Evolutionary conservation across 2,113 vertebrate species (phyloP), one percentile per base, ranked within the genome.

Genomic region (Sclerurus mexicanus): DNA sequence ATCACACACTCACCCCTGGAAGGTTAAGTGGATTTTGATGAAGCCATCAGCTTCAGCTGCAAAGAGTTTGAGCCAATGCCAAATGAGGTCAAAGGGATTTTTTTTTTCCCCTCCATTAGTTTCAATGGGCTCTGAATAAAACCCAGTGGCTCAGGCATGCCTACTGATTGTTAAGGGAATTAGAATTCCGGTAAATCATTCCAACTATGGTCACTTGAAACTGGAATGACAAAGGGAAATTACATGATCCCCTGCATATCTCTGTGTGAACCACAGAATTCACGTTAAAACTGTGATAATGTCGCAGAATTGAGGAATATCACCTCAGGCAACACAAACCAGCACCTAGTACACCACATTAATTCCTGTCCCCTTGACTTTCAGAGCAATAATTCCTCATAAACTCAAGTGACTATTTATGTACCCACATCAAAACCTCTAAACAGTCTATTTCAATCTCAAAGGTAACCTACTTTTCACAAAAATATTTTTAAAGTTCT

Each of bases 21-120:
- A 95, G 93, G 91, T 96, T 95, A 92, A 96, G 85, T 94, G 60
- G 66, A 84, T 96, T 96, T 95, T 91, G 91, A 95, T 95, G 93
- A 95, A 94, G 87, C 82, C 79, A 93, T 90, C 93, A 95, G 72
- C 60, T 84, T 72, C 53, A 90, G 46, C 64, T 80, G 79, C 73
- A 82, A 74, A 89, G 56, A 72, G 33, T 27, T 89, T 92, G 88
- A 95, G 92, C 11, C 85, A 82, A 92, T 53, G 90, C 92, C 95
- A 94, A 92, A 94, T 93, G 60, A 95, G 80, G 90, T 85, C 88
- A 93, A 89, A 90, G 73, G 50, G 66, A 86, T 59, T 75, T 64
- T 60, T 44, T 44, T 49, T 94, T 95, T 89, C 28, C 35, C 46
- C 76, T 95, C 64, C 68, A 93, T 94, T 96, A 96, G 42, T 23